Base-by-base conservation (phyloP, 2,113 vertebrate genomes). In the Nothocercus nigrocapillus region DNA sequence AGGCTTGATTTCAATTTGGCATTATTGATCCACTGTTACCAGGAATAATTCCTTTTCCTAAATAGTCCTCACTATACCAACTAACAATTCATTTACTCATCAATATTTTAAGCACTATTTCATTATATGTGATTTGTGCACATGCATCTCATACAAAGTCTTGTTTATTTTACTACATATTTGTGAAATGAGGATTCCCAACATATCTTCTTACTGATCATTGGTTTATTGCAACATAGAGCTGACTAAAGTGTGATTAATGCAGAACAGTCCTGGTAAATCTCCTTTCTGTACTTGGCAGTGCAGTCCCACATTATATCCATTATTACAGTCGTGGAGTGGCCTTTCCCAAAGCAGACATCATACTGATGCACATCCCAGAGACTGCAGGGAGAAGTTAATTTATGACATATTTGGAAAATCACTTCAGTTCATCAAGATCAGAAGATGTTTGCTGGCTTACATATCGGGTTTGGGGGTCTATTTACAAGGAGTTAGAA, bases 381-480 rank as follows among this genome's bases (percentile, higher is more conserved):
- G 59, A 4, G 82, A 90, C 40, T 74, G 14, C 54, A 83, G 49
- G 17, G 14, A 78, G 5, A 90, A 77, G 36, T 32, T 78, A 83
- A 88, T 93, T 92, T 86, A 90, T 83, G 32, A 70, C 68, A 90
- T 70, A 81, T 78, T 88, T 84, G 66, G 40, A 93, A 95, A 92
- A 83, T 63, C 30, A 76, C 12, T 91, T 59, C 38, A 38, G 30
- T 63, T 83, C 30, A 80, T 74, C 54, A 82, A 74, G 49, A 77
- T 77, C 45, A 81, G 49, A 90, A 88, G 54, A 49, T 59, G 5
- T 73, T 89, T 44, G 0, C 51, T 56, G 64, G 15, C 19, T 88
- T 78, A 59, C 36, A 32, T 63, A 54, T 67, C 45, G 53, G 24
- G 9, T 22, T 90, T 75, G 5, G 24, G 24, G 25, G 14, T 88